Evolutionary conservation across 2,888 invertebrate species (phyloP), one percentile per base, ranked within the genome.

Genomic region (Apoda limacodes): DNA sequence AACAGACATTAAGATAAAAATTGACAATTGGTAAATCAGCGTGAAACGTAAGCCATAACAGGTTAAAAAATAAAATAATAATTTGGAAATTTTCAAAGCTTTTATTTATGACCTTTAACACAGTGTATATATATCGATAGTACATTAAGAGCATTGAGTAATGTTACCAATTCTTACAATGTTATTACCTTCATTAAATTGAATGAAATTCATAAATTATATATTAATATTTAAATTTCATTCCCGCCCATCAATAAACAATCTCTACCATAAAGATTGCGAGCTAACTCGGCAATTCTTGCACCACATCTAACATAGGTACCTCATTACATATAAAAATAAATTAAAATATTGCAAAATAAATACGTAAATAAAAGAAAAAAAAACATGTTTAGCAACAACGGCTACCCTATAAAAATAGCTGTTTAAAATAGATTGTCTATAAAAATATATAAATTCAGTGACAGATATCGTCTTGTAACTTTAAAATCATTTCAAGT

Each of bases 121-220:
- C 80, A 71, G 80, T 80, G 80, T 80, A 80, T 80, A 80, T 81
- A 82, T 78, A 80, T 80, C 78, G 80, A 80, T 82, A 82, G 72
- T 82, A 82, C 82, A 82, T 81, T 81, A 78, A 82, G 78, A 80
- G 82, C 81, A 80, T 76, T 81, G 70, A 81, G 76, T 82, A 80
- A 82, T 80, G 76, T 81, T 76, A 78, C 78, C 80, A 75, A 81
- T 76, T 68, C 76, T 75, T 81, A 81, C 78, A 80, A 76, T 75
- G 76, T 82, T 75, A 70, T 71, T 76, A 78, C 60, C 60, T 60
- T 60, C 68, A 71, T 17, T 74, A 78, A 68, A 71, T 74, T 60
- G 71, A 78, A 76, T 74, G 74, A 76, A 75, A 65, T 71, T 53
- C 62, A 74, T 75, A 75, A 76, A 78, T 75, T 72, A 76, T 72